Conservation (phyloP, 64 coral and sea anemone genomes). For the Montipora cactus region DNA sequence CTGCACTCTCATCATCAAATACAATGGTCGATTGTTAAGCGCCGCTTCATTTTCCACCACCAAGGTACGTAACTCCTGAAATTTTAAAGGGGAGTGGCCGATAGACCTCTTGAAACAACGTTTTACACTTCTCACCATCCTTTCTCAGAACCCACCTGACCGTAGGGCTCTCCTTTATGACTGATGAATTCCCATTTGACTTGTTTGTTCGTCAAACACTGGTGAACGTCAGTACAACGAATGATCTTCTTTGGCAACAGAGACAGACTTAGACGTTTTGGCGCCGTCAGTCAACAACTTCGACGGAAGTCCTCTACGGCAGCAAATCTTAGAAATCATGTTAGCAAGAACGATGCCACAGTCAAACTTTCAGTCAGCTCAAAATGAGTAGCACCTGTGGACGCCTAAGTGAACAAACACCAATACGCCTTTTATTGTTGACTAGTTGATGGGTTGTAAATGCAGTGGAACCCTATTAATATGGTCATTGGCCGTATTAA, state of each 20-base stretch:
- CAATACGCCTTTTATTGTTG: not conserved
- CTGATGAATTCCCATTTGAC: constrained; percentile 4
- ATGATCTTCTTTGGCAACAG: too few species aligned
- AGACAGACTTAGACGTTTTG: not conserved
- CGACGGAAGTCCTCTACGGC: not conserved
- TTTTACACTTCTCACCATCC: constrained; percentile 21
- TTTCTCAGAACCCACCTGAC: not conserved
- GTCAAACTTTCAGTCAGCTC: not conserved
- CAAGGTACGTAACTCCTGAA: not conserved
- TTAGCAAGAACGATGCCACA: not conserved
- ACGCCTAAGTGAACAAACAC: not conserved
- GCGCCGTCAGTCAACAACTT: not conserved
- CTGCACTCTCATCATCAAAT: not conserved
- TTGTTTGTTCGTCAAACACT: not conserved
- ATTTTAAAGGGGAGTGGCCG: not conserved
- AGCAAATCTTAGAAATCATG: not conserved
- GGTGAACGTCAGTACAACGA: too few species aligned
- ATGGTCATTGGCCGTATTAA: not conserved
- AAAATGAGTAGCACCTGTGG: not conserved
- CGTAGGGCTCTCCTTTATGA: not conserved
- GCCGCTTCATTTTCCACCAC: not conserved
- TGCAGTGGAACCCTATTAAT: too few species aligned
- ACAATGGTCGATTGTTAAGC: not conserved
- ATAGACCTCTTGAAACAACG: constrained; percentile 7
- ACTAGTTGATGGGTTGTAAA: not conserved